Conservation (phyloP, 2,113 vertebrate species). For the Coregonus clupeaformis region DNA sequence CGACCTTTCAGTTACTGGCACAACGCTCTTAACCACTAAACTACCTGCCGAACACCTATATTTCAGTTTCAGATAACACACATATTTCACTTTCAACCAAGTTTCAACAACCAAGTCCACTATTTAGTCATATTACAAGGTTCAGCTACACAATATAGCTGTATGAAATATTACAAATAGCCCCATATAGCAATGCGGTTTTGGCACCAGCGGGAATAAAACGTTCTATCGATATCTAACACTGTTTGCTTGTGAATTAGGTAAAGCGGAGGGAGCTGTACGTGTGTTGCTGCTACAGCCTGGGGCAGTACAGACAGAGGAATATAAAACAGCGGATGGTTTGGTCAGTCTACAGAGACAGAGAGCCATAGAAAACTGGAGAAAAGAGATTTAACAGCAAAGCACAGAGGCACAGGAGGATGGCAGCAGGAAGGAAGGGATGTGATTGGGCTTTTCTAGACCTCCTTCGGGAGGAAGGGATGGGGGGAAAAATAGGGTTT, state of each 20-base stretch:
- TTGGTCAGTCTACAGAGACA: conserved; percentile 8
- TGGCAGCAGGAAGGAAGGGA: conserved; percentile 8
- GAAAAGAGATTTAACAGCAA: neutral
- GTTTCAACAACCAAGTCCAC: neutral
- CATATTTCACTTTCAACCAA: neutral
- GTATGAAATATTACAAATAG: neutral
- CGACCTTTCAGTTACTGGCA: too few species aligned
- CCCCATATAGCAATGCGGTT: neutral
- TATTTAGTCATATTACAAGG: neutral
- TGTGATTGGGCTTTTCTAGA: conserved; percentile 42
- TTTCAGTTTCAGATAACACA: neutral
- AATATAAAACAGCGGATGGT: conserved; percentile 45
- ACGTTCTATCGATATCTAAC: conserved; percentile 29
- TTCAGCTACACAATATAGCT: too few species aligned
- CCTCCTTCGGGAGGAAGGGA: conserved; percentile 19
- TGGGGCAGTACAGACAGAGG: conserved; percentile 42
- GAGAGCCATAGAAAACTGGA: neutral
- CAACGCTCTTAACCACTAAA: too few species aligned
- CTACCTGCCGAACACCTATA: too few species aligned
- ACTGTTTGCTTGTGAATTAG: conserved; percentile 64
- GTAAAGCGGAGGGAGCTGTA: conserved; percentile 29
- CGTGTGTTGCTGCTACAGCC: conserved; percentile 28
- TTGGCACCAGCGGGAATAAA: neutral
- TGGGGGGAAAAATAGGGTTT: conserved; percentile 44
- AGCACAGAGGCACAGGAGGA: neutral